Percentiles rank a stretch among this genome's conserved stretches.
Evolutionary conservation across 2,113 vertebrate species (phyloP).

Genomic region (Otolemur garnettii): DNA sequence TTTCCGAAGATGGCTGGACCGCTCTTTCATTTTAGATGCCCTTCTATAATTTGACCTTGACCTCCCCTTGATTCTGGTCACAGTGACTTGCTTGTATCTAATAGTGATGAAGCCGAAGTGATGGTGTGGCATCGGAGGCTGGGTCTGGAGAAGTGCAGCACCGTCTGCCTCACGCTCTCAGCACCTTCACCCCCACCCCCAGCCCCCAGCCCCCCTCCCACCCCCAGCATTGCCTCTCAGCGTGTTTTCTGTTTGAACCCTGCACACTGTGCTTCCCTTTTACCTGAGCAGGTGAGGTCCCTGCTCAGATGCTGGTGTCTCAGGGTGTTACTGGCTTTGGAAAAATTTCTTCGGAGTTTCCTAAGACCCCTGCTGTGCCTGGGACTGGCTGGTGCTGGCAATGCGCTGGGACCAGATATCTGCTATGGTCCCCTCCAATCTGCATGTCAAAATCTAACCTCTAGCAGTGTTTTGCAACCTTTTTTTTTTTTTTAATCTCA

Average conservation of each 20-base stretch:
- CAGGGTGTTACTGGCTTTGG: not conserved
- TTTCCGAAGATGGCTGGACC: not conserved
- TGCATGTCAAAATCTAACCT: not conserved
- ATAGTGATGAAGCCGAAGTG: not conserved
- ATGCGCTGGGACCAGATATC: not conserved
- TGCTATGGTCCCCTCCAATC: too few species aligned
- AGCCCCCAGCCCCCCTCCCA: too few species aligned
- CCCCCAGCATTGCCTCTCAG: not conserved
- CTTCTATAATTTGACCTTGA: not conserved
- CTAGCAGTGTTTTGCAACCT: not conserved
- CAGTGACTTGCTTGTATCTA: not conserved
- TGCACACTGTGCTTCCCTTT: not conserved
- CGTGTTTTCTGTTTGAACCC: not conserved
- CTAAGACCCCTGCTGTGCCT: not conserved
- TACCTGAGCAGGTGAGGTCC: not conserved
- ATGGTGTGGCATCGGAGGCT: not conserved
- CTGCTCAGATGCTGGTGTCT: not conserved
- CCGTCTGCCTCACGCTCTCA: not conserved
- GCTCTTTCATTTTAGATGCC: not conserved
- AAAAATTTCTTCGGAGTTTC: not conserved
- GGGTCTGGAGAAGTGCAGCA: not conserved
- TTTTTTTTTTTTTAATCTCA: too few species aligned
- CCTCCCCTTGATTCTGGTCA: not conserved
- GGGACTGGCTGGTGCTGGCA: not conserved
- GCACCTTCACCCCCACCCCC: not conserved